Conservation (phyloP, 1,140 invertebrate genomes). For the Pinna nobilis region DNA sequence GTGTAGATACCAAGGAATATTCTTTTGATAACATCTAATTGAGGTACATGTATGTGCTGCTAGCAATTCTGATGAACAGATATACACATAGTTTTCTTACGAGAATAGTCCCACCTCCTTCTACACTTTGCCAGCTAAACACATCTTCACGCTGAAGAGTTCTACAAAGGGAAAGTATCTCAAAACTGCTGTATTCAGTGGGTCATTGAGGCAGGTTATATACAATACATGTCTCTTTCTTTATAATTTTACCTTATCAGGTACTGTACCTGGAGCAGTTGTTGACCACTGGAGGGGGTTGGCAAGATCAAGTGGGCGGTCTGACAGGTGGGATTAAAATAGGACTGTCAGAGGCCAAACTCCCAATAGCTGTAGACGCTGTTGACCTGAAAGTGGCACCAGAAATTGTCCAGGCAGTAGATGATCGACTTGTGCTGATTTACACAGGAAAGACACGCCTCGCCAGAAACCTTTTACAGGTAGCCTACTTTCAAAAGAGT, state of each 20-base stretch:
- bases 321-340: slow-evolving; percentile 75
- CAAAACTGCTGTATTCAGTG: no score
- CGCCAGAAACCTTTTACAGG: slow-evolving; percentile 77
- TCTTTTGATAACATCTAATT: no score
- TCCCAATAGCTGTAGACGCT: slow-evolving; percentile 72
- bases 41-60: no score
- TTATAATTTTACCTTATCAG: no score
- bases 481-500: no score
- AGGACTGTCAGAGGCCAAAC: slow-evolving; percentile 70
- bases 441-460: slow-evolving; percentile 79
- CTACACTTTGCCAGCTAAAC: no score
- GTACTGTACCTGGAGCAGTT: slow-evolving; percentile 77
- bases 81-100: no score
- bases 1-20: no score
- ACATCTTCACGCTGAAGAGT: no score
- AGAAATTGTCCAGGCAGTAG: slow-evolving; percentile 69
- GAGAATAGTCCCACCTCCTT: no score
- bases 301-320: slow-evolving; percentile 79
- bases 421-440: slow-evolving; percentile 74
- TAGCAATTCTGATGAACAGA: no score
- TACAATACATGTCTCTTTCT: not conserved
- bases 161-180: no score
- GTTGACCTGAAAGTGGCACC: slow-evolving; percentile 63
- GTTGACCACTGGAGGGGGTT: slow-evolving; percentile 78
- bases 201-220: slow-evolving; percentile 73